Conservation (phyloP, 2,797 vertebrate genomes). For the Galaxias olidus region DNA sequence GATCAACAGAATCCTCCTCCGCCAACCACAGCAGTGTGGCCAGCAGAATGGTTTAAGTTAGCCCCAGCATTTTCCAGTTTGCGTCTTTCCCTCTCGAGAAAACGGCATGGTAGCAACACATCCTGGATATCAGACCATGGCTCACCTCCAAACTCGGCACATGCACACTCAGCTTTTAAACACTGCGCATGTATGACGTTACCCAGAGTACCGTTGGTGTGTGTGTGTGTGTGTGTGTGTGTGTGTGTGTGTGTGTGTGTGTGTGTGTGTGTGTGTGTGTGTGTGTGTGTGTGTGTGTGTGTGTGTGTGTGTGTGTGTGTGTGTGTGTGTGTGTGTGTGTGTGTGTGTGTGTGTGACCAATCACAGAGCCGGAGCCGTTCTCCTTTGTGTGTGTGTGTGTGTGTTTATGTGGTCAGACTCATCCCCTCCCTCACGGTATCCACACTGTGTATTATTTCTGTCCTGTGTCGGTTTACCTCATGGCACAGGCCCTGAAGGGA, state of each 20-base stretch:
- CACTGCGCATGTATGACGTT: conserved; percentile 60
- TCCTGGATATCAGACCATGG: conserved; percentile 50
- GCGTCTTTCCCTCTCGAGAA: conserved; percentile 34
- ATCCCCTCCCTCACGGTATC: conserved; percentile 48
- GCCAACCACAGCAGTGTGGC: conserved; percentile 46
- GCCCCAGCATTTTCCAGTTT: conserved; percentile 13
- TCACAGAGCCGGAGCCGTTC: neutral
- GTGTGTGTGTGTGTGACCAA: conserved; percentile 20
- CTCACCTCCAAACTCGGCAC: conserved; percentile 55
- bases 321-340: conserved; percentile 16
- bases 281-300: conserved; percentile 5
- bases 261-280: conserved; percentile 8
- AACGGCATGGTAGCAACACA: conserved; percentile 39
- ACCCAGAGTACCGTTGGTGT: conserved; percentile 52
- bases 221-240: conserved; percentile 1
- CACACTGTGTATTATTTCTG: conserved; percentile 61
- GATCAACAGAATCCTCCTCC: conserved; percentile 60
- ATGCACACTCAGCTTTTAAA: conserved; percentile 61
- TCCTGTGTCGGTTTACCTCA: conserved; percentile 50
- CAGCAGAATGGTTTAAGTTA: conserved; percentile 65
- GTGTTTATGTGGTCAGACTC: conserved; percentile 49
- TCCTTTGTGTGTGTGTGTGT: conserved; percentile 20
- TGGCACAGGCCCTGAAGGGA: conserved; percentile 39
- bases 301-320: conserved; percentile 20
- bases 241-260: neutral